A percentile compares a stretch with the other conserved stretches of the same genome.
phyloP scores from a whole-genome alignment of 2,113 vertebrate species.

The Lasiurus cinereus region DNA sequence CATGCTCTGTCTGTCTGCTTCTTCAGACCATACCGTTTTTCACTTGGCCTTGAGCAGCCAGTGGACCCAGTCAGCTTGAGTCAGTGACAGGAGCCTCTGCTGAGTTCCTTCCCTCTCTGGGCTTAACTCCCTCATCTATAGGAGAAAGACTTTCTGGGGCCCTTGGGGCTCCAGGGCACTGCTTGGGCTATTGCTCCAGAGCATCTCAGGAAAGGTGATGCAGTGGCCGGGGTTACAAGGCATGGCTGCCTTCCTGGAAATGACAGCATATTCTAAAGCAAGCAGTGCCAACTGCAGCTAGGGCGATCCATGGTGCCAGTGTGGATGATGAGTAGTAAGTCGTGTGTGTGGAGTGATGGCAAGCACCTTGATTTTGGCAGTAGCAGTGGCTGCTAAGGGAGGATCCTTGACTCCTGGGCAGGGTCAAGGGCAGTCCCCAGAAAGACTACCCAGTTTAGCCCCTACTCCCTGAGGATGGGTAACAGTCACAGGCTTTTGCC shows the following conservation, averaged over 20 bases:
- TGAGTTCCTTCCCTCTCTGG: background rate
- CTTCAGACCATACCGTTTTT: background rate
- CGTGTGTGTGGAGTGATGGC: background rate
- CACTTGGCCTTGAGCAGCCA: background rate
- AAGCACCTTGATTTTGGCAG: background rate
- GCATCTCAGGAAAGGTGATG: background rate
- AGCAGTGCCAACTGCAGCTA: background rate
- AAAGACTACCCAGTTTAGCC: background rate
- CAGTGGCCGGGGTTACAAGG: background rate
- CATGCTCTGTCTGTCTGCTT: background rate
- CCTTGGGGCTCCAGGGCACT: background rate
- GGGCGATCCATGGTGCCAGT: background rate
- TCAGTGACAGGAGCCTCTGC: background rate
- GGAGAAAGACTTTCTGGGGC: background rate
- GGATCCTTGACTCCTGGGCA: background rate
- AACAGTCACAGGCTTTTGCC: background rate
- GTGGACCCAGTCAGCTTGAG: too few relatives aligned
- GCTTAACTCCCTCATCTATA: background rate
- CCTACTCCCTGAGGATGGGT: background rate
- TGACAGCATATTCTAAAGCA: background rate
- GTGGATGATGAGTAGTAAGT: too few relatives aligned
- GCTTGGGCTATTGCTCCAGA: background rate
- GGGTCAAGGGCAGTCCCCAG: background rate
- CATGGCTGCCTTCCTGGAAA: background rate
- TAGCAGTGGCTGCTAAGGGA: background rate